phyloP scores from a whole-genome alignment of 2,797 vertebrate species.

The Gallirallus australis region DNA sequence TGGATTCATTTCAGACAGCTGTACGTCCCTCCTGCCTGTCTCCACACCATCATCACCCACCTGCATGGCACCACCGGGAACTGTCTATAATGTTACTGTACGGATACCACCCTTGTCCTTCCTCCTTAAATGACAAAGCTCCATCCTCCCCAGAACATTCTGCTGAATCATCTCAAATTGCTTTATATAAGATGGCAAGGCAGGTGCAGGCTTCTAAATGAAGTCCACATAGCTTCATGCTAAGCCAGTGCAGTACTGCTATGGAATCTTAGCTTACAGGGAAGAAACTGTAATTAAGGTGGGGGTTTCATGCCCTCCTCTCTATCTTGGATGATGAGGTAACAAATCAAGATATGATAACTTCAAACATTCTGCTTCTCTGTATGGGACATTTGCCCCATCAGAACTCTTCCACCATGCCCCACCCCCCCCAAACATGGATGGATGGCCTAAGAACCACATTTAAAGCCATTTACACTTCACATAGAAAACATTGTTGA shows the following conservation, averaged over 20 bases:
- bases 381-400: background rate
- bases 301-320: background rate
- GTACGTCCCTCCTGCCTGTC: background rate
- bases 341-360: background rate
- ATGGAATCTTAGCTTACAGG: background rate
- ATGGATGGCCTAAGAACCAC: background rate
- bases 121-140: background rate
- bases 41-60: background rate
- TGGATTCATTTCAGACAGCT: background rate
- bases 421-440: background rate
- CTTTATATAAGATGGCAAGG: background rate
- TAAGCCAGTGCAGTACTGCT: background rate
- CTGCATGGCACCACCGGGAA: background rate
- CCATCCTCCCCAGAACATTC: background rate
- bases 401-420: background rate
- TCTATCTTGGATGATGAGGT: background rate
- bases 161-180: background rate
- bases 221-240: background rate
- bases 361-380: background rate
- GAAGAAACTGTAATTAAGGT: background rate
- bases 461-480: background rate
- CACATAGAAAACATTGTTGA: background rate
- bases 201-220: background rate
- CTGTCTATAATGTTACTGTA: background rate
- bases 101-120: background rate